These are phyloP conservation scores for Deroptyus accipitrinus DNA, from an alignment of 2,113 vertebrate species.

Conservation along the genomic window DNA sequence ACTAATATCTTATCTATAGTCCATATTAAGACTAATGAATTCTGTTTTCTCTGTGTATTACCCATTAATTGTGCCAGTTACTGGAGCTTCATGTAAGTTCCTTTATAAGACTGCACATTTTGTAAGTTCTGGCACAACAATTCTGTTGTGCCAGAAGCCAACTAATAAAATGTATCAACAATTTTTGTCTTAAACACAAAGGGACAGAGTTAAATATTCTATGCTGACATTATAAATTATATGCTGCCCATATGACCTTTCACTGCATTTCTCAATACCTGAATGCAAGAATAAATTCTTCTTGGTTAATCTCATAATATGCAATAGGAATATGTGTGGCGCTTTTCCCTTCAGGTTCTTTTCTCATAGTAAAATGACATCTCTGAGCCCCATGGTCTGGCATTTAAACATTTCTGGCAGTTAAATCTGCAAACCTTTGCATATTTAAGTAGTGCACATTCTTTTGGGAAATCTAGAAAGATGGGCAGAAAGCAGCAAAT, in stretches of 20 bases:
- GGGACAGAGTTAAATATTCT: neutral
- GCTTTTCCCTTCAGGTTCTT: neutral
- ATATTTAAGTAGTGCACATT: neutral
- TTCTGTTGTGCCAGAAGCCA: neutral
- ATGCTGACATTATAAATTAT: neutral
- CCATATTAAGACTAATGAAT: neutral
- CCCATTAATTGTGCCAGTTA: neutral
- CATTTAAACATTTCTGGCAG: neutral
- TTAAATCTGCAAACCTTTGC: neutral
- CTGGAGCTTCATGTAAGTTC: neutral
- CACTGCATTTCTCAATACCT: neutral
- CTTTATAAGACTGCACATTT: slow-evolving; percentile 10
- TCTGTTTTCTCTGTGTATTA: neutral
- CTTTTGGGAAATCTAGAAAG: neutral
- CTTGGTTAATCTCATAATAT: neutral
- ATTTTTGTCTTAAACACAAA: neutral
- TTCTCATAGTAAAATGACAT: neutral
- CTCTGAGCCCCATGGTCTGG: neutral
- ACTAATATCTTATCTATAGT: neutral
- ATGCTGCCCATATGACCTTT: neutral
- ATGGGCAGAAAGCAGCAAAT: neutral
- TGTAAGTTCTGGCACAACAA: neutral
- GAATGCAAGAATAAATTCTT: neutral
- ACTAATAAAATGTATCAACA: neutral
- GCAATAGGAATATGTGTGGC: neutral